phyloP scores from a whole-genome alignment of 2,888 invertebrate species.

The Artemia sinica region DNA sequence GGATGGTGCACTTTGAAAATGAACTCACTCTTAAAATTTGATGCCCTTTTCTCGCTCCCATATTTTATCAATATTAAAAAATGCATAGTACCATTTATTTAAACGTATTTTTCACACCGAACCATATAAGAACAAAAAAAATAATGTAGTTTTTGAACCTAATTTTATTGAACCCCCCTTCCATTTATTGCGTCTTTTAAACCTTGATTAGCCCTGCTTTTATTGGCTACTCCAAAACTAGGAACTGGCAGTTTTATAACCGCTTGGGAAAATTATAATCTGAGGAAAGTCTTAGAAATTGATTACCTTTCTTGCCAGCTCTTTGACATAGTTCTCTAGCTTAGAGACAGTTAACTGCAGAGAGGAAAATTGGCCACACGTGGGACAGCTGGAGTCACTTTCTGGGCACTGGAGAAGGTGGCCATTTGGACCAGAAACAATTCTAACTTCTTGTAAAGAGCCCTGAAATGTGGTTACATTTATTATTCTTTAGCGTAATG shows the following conservation, averaged over 20 bases:
- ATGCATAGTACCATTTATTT: too few relatives aligned
- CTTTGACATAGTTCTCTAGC: constrained; percentile 58
- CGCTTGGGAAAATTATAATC: not conserved
- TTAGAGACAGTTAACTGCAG: constrained; percentile 64
- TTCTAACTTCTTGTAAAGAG: constrained; percentile 65
- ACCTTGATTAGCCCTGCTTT: not conserved
- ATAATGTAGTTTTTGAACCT: not conserved
- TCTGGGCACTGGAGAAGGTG: constrained; percentile 67
- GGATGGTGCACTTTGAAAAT: too few relatives aligned
- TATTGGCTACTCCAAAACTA: not conserved
- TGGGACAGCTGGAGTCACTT: constrained; percentile 68
- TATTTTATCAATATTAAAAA: too few relatives aligned
- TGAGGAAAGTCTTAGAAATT: constrained; percentile 4
- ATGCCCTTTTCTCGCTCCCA: too few relatives aligned
- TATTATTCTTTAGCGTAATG: constrained; percentile 17
- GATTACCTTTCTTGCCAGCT: constrained; percentile 65
- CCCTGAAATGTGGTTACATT: constrained; percentile 41
- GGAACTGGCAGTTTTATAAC: too few relatives aligned
- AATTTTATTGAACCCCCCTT: not conserved
- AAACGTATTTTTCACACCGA: too few relatives aligned
- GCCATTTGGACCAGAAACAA: constrained; percentile 68
- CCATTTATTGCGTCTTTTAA: not conserved
- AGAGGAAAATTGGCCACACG: constrained; percentile 70
- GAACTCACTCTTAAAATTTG: too few relatives aligned
- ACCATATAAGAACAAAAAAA: too few relatives aligned